These are phyloP conservation scores for Chanos chanos DNA, from an alignment of 2,797 vertebrate species.

Conservation along the genomic window DNA sequence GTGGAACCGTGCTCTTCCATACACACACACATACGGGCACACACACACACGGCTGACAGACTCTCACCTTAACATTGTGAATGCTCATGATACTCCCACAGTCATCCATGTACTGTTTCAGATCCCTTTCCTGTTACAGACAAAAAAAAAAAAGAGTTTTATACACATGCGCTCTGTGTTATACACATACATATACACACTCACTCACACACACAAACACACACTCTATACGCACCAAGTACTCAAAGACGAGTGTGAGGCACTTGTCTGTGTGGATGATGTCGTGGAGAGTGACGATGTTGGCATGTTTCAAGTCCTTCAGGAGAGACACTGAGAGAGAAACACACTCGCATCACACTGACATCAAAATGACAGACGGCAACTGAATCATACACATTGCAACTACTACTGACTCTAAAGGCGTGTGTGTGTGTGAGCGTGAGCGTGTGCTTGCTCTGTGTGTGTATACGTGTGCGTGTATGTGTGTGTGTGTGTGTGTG, in stretches of 20 bases:
- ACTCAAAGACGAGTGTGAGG: conserved; percentile 82
- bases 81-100: conserved; percentile 80
- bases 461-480: too few species aligned
- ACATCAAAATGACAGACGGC: neutral
- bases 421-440: too few species aligned
- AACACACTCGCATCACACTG: neutral
- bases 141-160: neutral
- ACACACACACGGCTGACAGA: too few species aligned
- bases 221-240: conserved; percentile 72
- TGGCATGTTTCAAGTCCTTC: conserved; percentile 81
- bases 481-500: too few species aligned
- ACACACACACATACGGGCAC: too few species aligned
- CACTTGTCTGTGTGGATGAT: conserved; percentile 83
- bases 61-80: conserved; percentile 76
- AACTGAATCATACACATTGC: too few species aligned
- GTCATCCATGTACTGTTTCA: conserved; percentile 84
- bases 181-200: neutral
- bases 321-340: conserved; percentile 71
- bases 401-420: too few species aligned
- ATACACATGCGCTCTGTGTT: neutral
- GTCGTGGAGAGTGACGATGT: conserved; percentile 81
- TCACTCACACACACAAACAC: neutral
- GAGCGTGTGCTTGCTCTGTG: too few species aligned
- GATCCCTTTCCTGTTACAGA: conserved; percentile 69
- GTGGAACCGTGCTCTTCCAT: too few species aligned